Evolutionary conservation across 2,797 vertebrate genomes (phyloP).

Genomic region (Adelosebastes latens): DNA sequence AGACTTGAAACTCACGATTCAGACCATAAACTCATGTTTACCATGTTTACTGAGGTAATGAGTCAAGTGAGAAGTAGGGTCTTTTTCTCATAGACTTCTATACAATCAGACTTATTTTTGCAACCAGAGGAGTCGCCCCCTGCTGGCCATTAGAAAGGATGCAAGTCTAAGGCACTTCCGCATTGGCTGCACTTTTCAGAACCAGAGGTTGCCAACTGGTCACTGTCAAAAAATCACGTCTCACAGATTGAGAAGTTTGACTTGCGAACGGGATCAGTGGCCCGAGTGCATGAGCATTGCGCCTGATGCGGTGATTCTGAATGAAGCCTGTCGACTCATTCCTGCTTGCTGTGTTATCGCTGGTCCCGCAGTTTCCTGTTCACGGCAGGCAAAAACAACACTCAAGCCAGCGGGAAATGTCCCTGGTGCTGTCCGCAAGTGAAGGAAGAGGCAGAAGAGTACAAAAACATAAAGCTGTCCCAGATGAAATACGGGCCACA

Average conservation of each 20-base stretch:
- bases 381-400: not conserved
- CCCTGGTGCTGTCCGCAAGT: too few relatives aligned
- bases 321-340: not conserved
- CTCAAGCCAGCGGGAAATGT: too few relatives aligned
- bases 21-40: too few relatives aligned
- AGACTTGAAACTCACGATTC: too few relatives aligned
- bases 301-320: not conserved
- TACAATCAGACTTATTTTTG: too few relatives aligned
- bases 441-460: not conserved
- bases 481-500: not conserved
- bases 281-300: not conserved
- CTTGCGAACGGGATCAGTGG: not conserved
- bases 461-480: not conserved
- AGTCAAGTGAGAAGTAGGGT: too few relatives aligned
- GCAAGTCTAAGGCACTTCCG: not conserved
- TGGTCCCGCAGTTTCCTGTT: not conserved
- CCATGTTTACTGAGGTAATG: too few relatives aligned
- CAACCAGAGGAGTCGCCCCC: too few relatives aligned
- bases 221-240: not conserved
- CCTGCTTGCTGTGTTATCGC: not conserved
- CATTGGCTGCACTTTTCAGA: not conserved
- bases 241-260: not conserved
- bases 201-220: too few relatives aligned
- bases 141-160: not conserved
- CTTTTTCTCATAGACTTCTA: too few relatives aligned